Evolutionary conservation across 2,113 vertebrate species (phyloP).

Genomic region (Pteropus alecto): DNA sequence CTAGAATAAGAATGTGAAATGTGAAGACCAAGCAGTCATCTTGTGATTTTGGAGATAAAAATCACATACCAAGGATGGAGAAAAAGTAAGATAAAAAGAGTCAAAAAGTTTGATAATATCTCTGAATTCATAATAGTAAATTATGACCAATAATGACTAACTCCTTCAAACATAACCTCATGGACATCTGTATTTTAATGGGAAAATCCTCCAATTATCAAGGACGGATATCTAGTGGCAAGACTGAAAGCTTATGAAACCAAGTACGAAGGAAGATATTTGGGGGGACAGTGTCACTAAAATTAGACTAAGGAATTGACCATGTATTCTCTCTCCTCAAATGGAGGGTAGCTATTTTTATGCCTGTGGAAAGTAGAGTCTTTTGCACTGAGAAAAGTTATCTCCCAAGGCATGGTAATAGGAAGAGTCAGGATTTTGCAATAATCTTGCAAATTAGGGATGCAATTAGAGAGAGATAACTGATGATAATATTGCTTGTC

Average conservation of each 20-base stretch:
- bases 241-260: background rate
- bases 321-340: background rate
- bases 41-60: background rate
- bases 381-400: background rate
- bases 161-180: background rate
- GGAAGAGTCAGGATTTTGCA: background rate
- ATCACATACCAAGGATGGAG: too few species aligned
- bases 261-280: background rate
- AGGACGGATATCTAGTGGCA: background rate
- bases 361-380: background rate
- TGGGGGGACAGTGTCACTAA: background rate
- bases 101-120: background rate
- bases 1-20: background rate
- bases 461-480: background rate
- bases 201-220: background rate
- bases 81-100: background rate
- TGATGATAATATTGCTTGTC: background rate
- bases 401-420: background rate
- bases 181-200: background rate
- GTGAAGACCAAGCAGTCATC: background rate
- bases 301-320: background rate
- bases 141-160: background rate
- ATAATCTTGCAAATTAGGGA: background rate
- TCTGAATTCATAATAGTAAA: background rate
- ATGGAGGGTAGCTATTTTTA: background rate